Conservation (phyloP, 1,140 invertebrate species). For the Plodia interpunctella region DNA sequence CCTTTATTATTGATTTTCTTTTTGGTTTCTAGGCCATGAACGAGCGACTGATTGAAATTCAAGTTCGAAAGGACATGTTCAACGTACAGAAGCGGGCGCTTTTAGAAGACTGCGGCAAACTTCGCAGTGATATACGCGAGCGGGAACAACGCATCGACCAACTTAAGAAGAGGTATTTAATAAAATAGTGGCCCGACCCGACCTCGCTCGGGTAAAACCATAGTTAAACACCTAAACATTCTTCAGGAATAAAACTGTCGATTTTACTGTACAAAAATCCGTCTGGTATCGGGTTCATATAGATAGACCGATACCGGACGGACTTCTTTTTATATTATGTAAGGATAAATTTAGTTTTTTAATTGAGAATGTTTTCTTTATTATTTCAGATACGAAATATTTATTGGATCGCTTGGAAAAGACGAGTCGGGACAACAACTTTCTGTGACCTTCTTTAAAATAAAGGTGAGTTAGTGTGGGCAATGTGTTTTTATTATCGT, state of each 20-base stretch:
- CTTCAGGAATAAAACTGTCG: too few species aligned
- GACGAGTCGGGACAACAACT: conserved; percentile 79
- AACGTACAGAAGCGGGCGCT: conserved; percentile 77
- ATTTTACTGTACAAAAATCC: too few species aligned
- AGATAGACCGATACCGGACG: too few species aligned
- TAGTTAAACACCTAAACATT: too few species aligned
- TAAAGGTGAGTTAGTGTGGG: conserved; percentile 72
- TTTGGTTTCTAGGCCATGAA: conserved; percentile 74
- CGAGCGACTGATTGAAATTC: conserved; percentile 80
- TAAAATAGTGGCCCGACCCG: too few species aligned
- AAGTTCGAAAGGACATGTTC: conserved; percentile 78
- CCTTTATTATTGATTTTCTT: too few species aligned
- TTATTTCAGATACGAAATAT: conserved; percentile 68
- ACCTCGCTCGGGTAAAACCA: too few species aligned
- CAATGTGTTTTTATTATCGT: too few species aligned
- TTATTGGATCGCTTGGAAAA: conserved; percentile 75
- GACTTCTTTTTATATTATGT: too few species aligned
- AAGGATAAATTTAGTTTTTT: too few species aligned
- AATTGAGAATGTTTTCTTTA: neutral
- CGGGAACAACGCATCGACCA: conserved; percentile 79
- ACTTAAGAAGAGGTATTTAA: conserved; percentile 76
- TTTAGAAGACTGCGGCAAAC: conserved; percentile 77
- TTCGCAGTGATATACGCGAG: conserved; percentile 77
- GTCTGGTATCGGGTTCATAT: too few species aligned
- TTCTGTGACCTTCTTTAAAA: conserved; percentile 81